Evolutionary conservation across 1,140 invertebrate species (phyloP).

Genomic region (Aradophagus sp.): DNA sequence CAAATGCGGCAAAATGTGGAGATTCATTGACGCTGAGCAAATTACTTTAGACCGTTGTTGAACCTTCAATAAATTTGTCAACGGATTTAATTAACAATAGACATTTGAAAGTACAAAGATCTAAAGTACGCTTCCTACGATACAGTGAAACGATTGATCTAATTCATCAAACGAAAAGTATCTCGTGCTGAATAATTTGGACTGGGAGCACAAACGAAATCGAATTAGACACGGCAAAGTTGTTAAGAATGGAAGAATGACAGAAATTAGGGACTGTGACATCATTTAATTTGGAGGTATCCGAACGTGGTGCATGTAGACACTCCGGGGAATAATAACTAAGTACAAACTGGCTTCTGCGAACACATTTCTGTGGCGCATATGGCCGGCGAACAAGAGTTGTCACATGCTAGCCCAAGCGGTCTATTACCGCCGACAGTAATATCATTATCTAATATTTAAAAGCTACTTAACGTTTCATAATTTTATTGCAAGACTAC

Average conservation of each 20-base stretch:
- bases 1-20: too few species aligned
- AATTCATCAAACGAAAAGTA: too few species aligned
- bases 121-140: too few species aligned
- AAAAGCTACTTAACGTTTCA: slow-evolving; percentile 29
- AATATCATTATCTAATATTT: slow-evolving; percentile 47
- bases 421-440: slow-evolving; percentile 17
- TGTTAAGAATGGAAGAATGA: slow-evolving; percentile 60
- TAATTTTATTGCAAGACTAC: slow-evolving; percentile 13
- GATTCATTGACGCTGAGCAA: too few species aligned
- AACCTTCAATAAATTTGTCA: too few species aligned
- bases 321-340: slow-evolving; percentile 45
- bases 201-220: slow-evolving; percentile 51
- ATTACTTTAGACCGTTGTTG: too few species aligned
- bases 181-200: slow-evolving; percentile 12
- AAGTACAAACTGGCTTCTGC: slow-evolving; percentile 24
- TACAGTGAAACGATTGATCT: too few species aligned
- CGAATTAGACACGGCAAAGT: slow-evolving; percentile 60
- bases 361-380: slow-evolving; percentile 29
- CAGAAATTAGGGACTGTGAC: slow-evolving; percentile 65
- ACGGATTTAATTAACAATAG: too few species aligned
- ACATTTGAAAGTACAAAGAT: too few species aligned
- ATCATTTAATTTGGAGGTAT: slow-evolving; percentile 66
- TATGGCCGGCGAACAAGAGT: slow-evolving; percentile 53
- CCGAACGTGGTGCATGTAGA: slow-evolving; percentile 39
- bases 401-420: slow-evolving; percentile 43